Conservation (phyloP, 23 tunicate genomes). For the Halocynthia roretzi region DNA sequence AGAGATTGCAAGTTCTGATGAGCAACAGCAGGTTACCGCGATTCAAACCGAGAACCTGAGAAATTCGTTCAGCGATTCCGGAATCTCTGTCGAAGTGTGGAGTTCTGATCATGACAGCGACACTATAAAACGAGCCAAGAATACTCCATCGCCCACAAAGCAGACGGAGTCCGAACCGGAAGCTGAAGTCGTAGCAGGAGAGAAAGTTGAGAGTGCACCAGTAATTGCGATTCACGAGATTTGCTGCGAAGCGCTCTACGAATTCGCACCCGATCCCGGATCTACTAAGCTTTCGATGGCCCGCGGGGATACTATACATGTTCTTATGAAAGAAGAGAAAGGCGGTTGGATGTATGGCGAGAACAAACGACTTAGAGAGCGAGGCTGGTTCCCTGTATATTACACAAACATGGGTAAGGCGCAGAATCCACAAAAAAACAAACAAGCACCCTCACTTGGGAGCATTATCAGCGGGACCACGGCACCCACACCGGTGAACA, state of each 20-base stretch:
- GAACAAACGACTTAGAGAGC: conserved; percentile 11
- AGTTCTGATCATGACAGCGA: neutral
- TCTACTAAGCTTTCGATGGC: conserved; percentile 1
- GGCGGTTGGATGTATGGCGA: conserved; percentile 49
- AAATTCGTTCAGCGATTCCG: neutral
- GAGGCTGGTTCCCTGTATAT: conserved; percentile 38
- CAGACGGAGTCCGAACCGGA: neutral
- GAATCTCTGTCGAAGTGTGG: neutral
- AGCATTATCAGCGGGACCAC: neutral
- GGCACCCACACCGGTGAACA: neutral
- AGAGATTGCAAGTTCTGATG: too few species aligned
- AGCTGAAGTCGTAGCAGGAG: neutral
- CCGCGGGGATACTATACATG: conserved; percentile 4
- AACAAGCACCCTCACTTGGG: neutral
- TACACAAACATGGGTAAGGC: conserved; percentile 9
- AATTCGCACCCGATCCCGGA: conserved; percentile 8
- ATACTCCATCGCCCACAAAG: neutral
- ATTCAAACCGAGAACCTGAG: neutral
- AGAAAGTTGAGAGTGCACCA: neutral
- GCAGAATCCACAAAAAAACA: neutral
- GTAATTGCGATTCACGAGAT: neutral
- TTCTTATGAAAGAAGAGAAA: neutral
- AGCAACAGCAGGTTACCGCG: too few species aligned
- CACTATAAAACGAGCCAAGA: conserved; percentile 2
- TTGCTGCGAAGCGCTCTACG: conserved; percentile 12